A percentile compares a stretch with the other conserved stretches of the same genome.
Conservation (phyloP, 2,888 invertebrate genomes). For the Heliconius charithonia region DNA sequence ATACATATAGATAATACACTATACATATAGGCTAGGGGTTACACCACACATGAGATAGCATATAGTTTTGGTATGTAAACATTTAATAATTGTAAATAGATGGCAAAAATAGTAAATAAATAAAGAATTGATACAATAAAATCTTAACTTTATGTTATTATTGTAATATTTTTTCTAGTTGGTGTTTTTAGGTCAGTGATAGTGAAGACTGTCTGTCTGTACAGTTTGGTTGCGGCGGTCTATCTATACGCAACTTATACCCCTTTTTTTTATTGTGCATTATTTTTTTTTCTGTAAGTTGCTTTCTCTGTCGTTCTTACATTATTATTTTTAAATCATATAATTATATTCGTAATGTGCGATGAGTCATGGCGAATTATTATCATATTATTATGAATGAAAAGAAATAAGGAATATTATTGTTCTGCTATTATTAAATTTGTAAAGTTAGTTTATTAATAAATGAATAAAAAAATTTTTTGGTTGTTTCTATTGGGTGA, state of each 20-base stretch:
- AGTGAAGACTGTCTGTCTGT: conserved; percentile 55
- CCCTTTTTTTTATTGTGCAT: conserved; percentile 79
- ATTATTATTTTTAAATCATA: conserved; percentile 83
- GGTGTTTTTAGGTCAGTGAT: conserved; percentile 64
- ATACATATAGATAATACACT: conserved; percentile 80
- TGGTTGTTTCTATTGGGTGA: conserved; percentile 62
- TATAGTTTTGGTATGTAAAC: conserved; percentile 82
- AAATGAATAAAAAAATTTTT: conserved; percentile 80
- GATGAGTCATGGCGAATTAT: conserved; percentile 80
- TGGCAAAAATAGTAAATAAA: conserved; percentile 74
- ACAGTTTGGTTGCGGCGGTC: conserved; percentile 70
- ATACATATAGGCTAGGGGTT: conserved; percentile 82
- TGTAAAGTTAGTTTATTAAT: conserved; percentile 85
- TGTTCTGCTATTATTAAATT: conserved; percentile 85
- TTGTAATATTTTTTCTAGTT: conserved; percentile 76
- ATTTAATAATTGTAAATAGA: conserved; percentile 80
- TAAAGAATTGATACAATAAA: conserved; percentile 81
- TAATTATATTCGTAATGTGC: conserved; percentile 82
- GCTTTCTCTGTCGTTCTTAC: conserved; percentile 82
- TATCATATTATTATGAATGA: conserved; percentile 83
- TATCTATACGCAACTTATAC: conserved; percentile 58
- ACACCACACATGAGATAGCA: conserved; percentile 78
- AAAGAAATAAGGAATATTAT: conserved; percentile 84
- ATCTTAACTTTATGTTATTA: conserved; percentile 76
- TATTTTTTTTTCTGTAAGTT: conserved; percentile 75